Evolutionary conservation across 2,113 vertebrate genomes (phyloP).

Genomic region (Calyptommatus sinebrachiatus): DNA sequence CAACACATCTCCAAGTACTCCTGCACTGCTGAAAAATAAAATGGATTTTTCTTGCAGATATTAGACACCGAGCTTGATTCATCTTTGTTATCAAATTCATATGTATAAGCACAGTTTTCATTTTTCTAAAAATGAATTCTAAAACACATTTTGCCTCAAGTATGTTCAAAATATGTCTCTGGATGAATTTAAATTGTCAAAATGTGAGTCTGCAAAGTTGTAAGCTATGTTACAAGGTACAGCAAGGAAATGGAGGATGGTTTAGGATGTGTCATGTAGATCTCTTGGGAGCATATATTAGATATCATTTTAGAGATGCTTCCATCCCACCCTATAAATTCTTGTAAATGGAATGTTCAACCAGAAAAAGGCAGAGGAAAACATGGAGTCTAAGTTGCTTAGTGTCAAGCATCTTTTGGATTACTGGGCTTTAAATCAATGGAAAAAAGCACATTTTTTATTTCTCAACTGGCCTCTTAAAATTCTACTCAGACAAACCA

Average conservation of each 20-base stretch:
- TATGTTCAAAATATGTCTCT: not conserved
- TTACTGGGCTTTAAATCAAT: not conserved
- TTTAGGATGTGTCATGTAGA: no score
- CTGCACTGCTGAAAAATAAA: no score
- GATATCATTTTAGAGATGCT: not conserved
- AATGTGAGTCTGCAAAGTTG: not conserved
- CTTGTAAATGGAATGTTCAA: not conserved
- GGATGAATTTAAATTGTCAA: not conserved
- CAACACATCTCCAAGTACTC: no score
- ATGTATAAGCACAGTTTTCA: no score
- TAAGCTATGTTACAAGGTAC: not conserved
- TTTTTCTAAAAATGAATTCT: not conserved
- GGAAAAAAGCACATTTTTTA: not conserved
- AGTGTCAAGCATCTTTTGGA: no score
- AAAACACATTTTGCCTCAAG: not conserved
- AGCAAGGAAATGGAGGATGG: no score
- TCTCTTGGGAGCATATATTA: no score
- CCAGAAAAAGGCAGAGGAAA: not conserved
- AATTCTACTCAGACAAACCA: constrained; percentile 31
- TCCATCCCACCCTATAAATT: not conserved
- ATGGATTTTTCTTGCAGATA: no score
- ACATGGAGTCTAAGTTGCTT: not conserved
- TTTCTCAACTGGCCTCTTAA: constrained; percentile 39
- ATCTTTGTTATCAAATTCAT: no score
- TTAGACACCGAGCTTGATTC: no score